Evolutionary conservation across 2,797 vertebrate species (phyloP).

Genomic region (Trachops cirrhosus): DNA sequence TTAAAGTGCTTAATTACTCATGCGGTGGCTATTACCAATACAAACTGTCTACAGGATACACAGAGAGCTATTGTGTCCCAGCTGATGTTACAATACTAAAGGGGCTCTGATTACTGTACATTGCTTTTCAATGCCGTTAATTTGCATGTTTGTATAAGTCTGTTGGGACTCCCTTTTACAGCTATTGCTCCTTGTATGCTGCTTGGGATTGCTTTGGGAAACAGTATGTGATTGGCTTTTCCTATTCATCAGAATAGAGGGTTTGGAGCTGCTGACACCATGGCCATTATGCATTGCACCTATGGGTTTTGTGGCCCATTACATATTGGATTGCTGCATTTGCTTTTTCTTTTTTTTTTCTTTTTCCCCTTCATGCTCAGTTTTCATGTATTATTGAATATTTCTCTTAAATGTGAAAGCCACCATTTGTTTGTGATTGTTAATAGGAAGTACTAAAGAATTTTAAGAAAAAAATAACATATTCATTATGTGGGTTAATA

Average conservation of each 20-base stretch:
- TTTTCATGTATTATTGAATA: slow-evolving; percentile 76
- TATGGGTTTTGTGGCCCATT: slow-evolving; percentile 72
- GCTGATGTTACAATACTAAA: slow-evolving; percentile 84
- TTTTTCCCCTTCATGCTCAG: slow-evolving; percentile 24
- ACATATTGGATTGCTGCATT: slow-evolving; percentile 30
- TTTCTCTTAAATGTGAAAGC: slow-evolving; percentile 48
- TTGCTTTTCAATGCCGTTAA: slow-evolving; percentile 83
- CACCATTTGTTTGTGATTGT: neutral
- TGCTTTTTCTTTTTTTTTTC: slow-evolving; percentile 30
- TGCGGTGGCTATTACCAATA: slow-evolving; percentile 77
- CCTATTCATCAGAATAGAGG: slow-evolving; percentile 75
- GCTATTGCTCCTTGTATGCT: slow-evolving; percentile 78
- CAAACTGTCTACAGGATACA: slow-evolving; percentile 75
- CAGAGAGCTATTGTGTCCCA: slow-evolving; percentile 75
- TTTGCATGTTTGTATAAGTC: slow-evolving; percentile 85
- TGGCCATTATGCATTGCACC: slow-evolving; percentile 65
- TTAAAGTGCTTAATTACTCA: slow-evolving; percentile 75
- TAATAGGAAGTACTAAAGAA: neutral
- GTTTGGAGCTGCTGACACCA: slow-evolving; percentile 76
- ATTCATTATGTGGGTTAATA: neutral
- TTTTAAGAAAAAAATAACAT: neutral
- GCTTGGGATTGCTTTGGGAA: slow-evolving; percentile 81
- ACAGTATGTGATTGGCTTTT: slow-evolving; percentile 77
- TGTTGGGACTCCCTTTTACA: slow-evolving; percentile 80
- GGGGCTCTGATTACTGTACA: slow-evolving; percentile 82